These are phyloP conservation scores for Seira ritae DNA, from an alignment of 2,888 invertebrate species.

Conservation along the genomic window DNA sequence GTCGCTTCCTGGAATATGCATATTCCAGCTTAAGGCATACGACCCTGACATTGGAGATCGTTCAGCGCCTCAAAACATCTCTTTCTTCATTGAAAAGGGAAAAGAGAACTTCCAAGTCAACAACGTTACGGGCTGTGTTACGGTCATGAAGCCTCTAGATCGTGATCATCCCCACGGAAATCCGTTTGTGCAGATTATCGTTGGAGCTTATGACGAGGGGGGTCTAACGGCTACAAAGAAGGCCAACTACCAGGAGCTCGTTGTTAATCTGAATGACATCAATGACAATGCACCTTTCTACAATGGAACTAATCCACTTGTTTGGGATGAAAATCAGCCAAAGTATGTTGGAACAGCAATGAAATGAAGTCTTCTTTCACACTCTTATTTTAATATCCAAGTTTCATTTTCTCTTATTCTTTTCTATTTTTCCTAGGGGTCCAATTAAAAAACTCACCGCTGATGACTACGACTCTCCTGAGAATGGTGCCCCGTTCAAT, in stretches of 20 bases:
- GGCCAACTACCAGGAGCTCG: slow-evolving; percentile 82
- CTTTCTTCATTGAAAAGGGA: slow-evolving; percentile 83
- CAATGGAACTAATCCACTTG: slow-evolving; percentile 81
- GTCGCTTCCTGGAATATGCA: slow-evolving; percentile 82
- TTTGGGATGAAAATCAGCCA: slow-evolving; percentile 88
- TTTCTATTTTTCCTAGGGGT: slow-evolving; percentile 74
- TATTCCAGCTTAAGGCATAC: slow-evolving; percentile 85
- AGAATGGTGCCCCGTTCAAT: slow-evolving; percentile 91
- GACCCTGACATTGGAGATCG: slow-evolving; percentile 91
- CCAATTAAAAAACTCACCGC: slow-evolving; percentile 82
- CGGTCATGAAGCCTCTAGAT: slow-evolving; percentile 85
- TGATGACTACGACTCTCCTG: slow-evolving; percentile 85
- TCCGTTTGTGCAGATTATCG: slow-evolving; percentile 83
- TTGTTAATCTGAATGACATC: slow-evolving; percentile 83
- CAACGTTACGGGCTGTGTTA: slow-evolving; percentile 82
- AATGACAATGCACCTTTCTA: slow-evolving; percentile 92
- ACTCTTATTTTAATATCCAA: too few relatives aligned
- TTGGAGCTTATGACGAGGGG: slow-evolving; percentile 86
- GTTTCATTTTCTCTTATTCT: too few relatives aligned
- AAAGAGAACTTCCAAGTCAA: slow-evolving; percentile 85
- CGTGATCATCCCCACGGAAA: slow-evolving; percentile 92
- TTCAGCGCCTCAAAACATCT: slow-evolving; percentile 85
- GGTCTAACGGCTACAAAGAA: slow-evolving; percentile 79
- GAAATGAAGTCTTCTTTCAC: slow-evolving; percentile 73
- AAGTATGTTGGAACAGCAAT: slow-evolving; percentile 21